phyloP scores from a whole-genome alignment of 2,797 vertebrate species.

The Eupleurogrammus muticus region DNA sequence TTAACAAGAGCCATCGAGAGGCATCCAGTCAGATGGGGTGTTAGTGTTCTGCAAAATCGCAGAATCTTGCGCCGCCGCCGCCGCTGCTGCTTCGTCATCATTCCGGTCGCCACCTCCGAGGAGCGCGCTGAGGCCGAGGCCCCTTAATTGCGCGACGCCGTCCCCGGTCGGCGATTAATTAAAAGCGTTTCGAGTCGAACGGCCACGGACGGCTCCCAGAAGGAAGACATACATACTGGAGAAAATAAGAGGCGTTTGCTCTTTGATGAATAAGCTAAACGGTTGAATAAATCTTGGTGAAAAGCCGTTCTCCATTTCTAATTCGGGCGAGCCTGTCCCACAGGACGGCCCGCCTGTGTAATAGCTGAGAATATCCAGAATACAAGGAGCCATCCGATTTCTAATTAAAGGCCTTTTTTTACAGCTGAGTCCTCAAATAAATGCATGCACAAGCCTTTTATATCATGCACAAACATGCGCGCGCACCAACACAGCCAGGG shows the following conservation, averaged over 20 bases:
- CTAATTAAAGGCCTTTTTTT: conserved; percentile 75
- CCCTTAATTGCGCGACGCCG: conserved; percentile 31
- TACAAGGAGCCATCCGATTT: conserved; percentile 59
- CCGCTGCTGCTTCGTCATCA: conserved; percentile 41
- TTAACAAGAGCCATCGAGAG: conserved; percentile 52
- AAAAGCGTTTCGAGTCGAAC: conserved; percentile 22
- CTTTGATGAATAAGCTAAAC: conserved; percentile 48
- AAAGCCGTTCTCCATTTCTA: conserved; percentile 55
- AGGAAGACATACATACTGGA: neutral
- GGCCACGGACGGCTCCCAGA: conserved; percentile 27
- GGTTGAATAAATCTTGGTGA: conserved; percentile 53
- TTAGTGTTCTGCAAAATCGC: conserved; percentile 38
- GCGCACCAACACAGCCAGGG: neutral
- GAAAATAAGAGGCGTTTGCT: conserved; percentile 26
- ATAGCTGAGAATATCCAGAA: conserved; percentile 62
- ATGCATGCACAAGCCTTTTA: conserved; percentile 27
- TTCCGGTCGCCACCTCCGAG: conserved; percentile 21
- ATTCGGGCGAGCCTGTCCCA: conserved; percentile 56
- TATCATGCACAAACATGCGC: conserved; percentile 9
- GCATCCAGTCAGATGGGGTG: conserved; percentile 54
- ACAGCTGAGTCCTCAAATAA: conserved; percentile 68
- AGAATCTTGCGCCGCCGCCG: conserved; percentile 21
- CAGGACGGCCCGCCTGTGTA: conserved; percentile 51
- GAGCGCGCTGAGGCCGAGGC: conserved; percentile 5
- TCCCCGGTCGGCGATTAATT: conserved; percentile 45